phyloP scores from a whole-genome alignment of 2,113 vertebrate species.

The Pholis gunnellus region DNA sequence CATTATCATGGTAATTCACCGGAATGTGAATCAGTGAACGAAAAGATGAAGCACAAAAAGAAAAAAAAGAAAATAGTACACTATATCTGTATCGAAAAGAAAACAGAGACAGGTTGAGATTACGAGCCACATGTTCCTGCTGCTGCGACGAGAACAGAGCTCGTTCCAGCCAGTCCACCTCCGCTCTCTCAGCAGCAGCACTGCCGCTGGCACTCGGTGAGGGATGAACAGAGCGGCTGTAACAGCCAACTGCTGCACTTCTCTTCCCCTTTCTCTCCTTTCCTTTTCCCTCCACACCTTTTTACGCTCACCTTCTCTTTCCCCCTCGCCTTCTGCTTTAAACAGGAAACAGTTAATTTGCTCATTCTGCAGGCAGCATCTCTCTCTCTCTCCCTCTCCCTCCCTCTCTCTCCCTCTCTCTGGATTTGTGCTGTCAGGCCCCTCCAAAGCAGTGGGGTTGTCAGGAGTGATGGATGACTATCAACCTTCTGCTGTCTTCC shows the following conservation, averaged over 20 bases:
- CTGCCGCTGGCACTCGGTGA: slow-evolving; percentile 62
- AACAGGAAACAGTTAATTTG: slow-evolving; percentile 91
- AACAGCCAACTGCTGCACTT: slow-evolving; percentile 60
- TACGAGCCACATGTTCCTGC: background rate
- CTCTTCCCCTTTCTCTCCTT: slow-evolving; percentile 17
- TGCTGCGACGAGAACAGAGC: slow-evolving; percentile 23
- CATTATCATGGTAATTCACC: background rate
- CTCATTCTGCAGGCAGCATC: slow-evolving; percentile 88
- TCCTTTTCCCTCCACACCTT: slow-evolving; percentile 37
- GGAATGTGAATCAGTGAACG: background rate
- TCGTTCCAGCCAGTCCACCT: slow-evolving; percentile 47
- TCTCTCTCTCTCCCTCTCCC: slow-evolving; percentile 71
- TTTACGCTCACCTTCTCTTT: slow-evolving; percentile 59
- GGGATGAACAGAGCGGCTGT: slow-evolving; percentile 53
- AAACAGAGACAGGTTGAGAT: background rate
- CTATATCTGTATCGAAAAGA: background rate
- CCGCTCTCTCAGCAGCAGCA: slow-evolving; percentile 48
- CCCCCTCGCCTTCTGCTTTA: slow-evolving; percentile 78
- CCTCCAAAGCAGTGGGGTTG: slow-evolving; percentile 92
- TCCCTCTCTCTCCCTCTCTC: slow-evolving; percentile 2
- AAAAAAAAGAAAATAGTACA: background rate
- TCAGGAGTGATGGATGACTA: slow-evolving; percentile 97
- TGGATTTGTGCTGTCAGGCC: slow-evolving; percentile 89
- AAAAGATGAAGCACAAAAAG: background rate
- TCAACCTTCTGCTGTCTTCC: slow-evolving; percentile 96